Percentiles rank a stretch among this genome's conserved stretches.
Evolutionary conservation across 2,797 vertebrate species (phyloP).

Genomic region (Champsocephalus gunnari): DNA sequence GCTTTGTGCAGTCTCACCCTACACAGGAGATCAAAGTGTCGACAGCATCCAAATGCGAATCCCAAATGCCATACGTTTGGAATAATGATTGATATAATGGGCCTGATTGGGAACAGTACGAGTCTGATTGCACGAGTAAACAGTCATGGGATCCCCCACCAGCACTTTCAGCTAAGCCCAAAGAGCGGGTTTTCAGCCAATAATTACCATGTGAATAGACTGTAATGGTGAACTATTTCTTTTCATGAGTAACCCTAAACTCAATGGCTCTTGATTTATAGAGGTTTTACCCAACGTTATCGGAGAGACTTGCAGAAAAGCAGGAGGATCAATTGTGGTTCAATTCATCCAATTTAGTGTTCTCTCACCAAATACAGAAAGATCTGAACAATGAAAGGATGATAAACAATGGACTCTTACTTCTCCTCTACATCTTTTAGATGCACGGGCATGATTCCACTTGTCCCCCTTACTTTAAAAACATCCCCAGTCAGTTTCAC

Average conservation of each 20-base stretch:
- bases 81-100: constrained; percentile 68
- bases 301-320: constrained; percentile 16
- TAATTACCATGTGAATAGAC: constrained; percentile 60
- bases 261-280: constrained; percentile 63
- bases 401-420: background rate
- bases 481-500: background rate
- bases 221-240: constrained; percentile 60
- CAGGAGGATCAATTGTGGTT: constrained; percentile 5
- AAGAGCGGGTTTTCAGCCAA: constrained; percentile 19
- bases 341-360: background rate
- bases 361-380: background rate
- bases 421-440: background rate
- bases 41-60: constrained; percentile 52
- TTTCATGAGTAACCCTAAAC: constrained; percentile 34
- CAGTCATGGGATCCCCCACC: constrained; percentile 57
- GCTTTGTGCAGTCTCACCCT: constrained; percentile 8
- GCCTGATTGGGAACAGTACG: constrained; percentile 74
- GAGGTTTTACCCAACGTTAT: constrained; percentile 32
- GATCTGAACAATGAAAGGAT: background rate
- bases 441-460: background rate
- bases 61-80: constrained; percentile 50
- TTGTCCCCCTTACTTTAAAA: background rate
- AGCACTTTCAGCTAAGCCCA: constrained; percentile 42
- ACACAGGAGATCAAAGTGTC: constrained; percentile 16
- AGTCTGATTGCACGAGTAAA: constrained; percentile 73